These are phyloP conservation scores for Spodoptera littoralis DNA, from an alignment of 2,888 invertebrate species.

Conservation along the genomic window DNA sequence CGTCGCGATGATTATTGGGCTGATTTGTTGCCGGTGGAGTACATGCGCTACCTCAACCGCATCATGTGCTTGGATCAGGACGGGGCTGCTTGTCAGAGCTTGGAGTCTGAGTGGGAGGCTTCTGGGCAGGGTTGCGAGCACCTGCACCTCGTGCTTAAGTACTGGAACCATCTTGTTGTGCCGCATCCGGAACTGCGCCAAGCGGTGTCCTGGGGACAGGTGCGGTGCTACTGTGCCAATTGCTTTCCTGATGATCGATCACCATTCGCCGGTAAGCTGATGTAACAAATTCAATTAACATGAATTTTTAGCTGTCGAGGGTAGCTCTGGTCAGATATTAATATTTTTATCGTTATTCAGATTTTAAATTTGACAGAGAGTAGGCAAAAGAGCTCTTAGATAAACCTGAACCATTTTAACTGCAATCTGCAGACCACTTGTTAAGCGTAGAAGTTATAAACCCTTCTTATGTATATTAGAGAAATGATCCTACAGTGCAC, in stretches of 20 bases:
- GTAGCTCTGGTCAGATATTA: no score
- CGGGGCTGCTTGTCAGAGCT: slow-evolving; percentile 65
- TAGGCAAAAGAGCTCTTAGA: no score
- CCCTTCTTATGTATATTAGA: no score
- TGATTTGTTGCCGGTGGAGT: slow-evolving; percentile 71
- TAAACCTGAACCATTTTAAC: no score
- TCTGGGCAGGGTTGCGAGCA: slow-evolving; percentile 78
- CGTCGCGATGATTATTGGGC: slow-evolving; percentile 76
- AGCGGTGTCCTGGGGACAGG: slow-evolving; percentile 79
- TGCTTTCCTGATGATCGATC: slow-evolving; percentile 74
- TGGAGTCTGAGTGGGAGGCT: slow-evolving; percentile 76
- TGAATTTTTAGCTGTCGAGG: no score
- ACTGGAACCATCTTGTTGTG: slow-evolving; percentile 76
- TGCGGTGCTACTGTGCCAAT: slow-evolving; percentile 75
- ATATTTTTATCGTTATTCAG: no score
- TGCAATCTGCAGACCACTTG: no score
- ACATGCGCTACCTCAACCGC: slow-evolving; percentile 75
- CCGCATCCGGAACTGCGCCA: slow-evolving; percentile 77
- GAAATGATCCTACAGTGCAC: no score
- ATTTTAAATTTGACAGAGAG: no score
- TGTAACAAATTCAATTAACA: background rate
- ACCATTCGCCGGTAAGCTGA: slow-evolving; percentile 69
- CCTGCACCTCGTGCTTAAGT: slow-evolving; percentile 78
- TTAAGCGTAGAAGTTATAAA: no score
- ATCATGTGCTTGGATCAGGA: slow-evolving; percentile 74